phyloP scores from a whole-genome alignment of 2,888 invertebrate genomes.

The Ametastegia equiseti region DNA sequence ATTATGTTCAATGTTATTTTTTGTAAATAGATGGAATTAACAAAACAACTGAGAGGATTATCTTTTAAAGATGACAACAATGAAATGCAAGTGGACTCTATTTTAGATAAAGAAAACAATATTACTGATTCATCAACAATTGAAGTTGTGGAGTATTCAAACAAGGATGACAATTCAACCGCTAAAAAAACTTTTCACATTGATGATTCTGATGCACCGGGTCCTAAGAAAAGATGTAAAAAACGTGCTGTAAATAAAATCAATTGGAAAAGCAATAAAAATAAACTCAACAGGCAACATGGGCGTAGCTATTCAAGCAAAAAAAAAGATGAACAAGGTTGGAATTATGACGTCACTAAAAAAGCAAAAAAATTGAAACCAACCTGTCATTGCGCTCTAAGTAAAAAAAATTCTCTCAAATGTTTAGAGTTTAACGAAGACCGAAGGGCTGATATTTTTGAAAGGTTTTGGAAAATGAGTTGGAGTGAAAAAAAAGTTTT shows the following conservation, averaged over 20 bases:
- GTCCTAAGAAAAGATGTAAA: not conserved
- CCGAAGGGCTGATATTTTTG: not conserved
- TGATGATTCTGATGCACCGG: not conserved
- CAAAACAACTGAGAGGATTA: not conserved
- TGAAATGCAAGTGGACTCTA: not conserved
- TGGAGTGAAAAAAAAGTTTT: not conserved
- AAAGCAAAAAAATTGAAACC: not conserved
- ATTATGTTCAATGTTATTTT: not conserved
- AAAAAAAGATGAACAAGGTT: not conserved
- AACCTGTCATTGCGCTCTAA: not conserved
- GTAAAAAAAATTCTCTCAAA: not conserved
- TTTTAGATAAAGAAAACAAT: not conserved
- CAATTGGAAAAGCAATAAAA: not conserved
- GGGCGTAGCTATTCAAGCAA: not conserved
- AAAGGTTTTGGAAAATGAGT: not conserved
- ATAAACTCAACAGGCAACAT: not conserved
- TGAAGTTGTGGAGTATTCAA: not conserved
- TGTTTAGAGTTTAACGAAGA: not conserved
- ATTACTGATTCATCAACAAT: not conserved
- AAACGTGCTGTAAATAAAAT: not conserved
- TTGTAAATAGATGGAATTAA: not conserved
- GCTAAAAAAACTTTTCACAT: not conserved
- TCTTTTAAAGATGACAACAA: not conserved
- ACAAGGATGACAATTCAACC: not conserved
- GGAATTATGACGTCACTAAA: not conserved